Conservation (phyloP, 1,140 invertebrate genomes). For the Micrasema minimum region DNA sequence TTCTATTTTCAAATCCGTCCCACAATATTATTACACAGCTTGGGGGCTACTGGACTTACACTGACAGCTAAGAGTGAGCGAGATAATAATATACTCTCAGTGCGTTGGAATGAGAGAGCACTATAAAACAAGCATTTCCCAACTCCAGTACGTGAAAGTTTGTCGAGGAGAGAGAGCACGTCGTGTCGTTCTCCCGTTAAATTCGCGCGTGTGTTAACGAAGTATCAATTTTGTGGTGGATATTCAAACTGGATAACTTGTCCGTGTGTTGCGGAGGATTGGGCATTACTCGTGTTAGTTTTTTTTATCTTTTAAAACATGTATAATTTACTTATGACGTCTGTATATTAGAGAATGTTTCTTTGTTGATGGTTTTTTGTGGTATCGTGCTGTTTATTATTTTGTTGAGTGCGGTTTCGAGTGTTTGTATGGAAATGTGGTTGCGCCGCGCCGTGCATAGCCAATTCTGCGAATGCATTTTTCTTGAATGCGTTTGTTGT, state of each 20-base stretch:
- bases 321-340: not conserved
- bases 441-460: constrained; percentile 8
- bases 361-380: constrained; percentile 14
- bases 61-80: constrained; percentile 21
- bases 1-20: constrained; percentile 34
- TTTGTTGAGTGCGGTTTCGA: constrained; percentile 7
- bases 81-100: not conserved
- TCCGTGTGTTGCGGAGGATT: constrained; percentile 7
- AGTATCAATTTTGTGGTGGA: constrained; percentile 33
- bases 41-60: constrained; percentile 37
- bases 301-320: constrained; percentile 8
- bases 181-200: constrained; percentile 9
- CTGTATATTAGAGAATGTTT: not conserved
- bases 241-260: constrained; percentile 21
- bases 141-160: constrained; percentile 22
- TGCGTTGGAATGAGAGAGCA: constrained; percentile 5
- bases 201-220: constrained; percentile 21
- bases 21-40: constrained; percentile 37
- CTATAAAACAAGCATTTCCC: constrained; percentile 3
- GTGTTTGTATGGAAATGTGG: not conserved
- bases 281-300: constrained; percentile 17
- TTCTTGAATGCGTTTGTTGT: constrained; percentile 2
- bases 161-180: not conserved
- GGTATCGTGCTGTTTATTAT: not conserved
- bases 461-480: not conserved